Conservation (phyloP, 1,140 invertebrate genomes). For the Drosophila takahashii region DNA sequence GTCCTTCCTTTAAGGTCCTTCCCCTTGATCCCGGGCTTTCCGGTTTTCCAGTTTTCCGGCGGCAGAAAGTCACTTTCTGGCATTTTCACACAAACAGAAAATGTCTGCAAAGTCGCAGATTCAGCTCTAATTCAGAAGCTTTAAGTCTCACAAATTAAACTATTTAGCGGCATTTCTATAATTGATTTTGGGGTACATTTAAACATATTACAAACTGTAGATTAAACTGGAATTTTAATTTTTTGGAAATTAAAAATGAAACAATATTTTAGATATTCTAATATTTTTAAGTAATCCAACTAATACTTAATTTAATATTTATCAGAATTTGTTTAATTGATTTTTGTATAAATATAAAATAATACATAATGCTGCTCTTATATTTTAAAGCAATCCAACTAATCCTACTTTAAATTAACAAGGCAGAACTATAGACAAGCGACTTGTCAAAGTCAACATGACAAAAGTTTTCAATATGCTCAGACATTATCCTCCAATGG, state of each 20-base stretch:
- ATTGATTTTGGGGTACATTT: too few species aligned
- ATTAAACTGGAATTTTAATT: too few species aligned
- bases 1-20: background rate
- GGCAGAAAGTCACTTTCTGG: slow-evolving; percentile 35
- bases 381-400: background rate
- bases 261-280: too few species aligned
- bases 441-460: slow-evolving; percentile 13
- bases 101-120: slow-evolving; percentile 1
- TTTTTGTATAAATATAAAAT: too few species aligned
- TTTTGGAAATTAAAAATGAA: too few species aligned
- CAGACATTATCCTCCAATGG: slow-evolving; percentile 22
- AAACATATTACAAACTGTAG: too few species aligned
- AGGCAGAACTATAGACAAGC: background rate
- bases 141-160: slow-evolving; percentile 32
- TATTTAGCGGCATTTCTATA: background rate
- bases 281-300: too few species aligned
- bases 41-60: slow-evolving; percentile 1
- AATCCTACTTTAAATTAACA: slow-evolving; percentile 13
- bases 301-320: too few species aligned
- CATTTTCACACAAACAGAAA: slow-evolving; percentile 29
- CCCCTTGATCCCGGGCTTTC: background rate
- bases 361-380: too few species aligned
- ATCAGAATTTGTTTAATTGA: too few species aligned
- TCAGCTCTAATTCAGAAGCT: slow-evolving; percentile 30
- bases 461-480: slow-evolving; percentile 9